Conservation (phyloP, 2,797 vertebrate species). For the Cirrhinus molitorella region DNA sequence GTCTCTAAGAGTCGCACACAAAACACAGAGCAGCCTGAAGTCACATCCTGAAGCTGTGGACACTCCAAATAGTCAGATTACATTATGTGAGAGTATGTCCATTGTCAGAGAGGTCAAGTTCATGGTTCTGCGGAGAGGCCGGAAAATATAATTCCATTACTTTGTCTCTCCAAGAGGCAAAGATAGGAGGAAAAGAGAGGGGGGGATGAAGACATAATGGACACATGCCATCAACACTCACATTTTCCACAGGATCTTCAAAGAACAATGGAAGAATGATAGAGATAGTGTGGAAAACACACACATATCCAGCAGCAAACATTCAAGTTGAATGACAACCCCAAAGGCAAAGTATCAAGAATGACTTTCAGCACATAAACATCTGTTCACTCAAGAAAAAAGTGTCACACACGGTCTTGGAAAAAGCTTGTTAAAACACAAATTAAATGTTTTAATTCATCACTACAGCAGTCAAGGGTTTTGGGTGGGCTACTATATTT, state of each 20-base stretch:
- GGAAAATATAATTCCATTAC: conserved; percentile 67
- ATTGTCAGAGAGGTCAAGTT: conserved; percentile 49
- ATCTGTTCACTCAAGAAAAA: no score
- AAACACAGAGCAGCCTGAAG: conserved; percentile 39
- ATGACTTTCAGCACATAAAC: no score
- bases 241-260: conserved; percentile 69
- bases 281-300: conserved; percentile 19
- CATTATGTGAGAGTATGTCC: conserved; percentile 34
- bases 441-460: no score
- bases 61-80: conserved; percentile 35
- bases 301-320: conserved; percentile 16
- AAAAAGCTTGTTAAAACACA: no score
- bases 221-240: conserved; percentile 55
- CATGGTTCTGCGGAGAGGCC: conserved; percentile 30
- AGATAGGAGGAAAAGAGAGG: conserved; percentile 23
- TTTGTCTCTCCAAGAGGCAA: conserved; percentile 54
- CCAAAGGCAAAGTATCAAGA: no score
- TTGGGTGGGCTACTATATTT: no score
- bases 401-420: no score
- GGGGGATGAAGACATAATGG: conserved; percentile 44
- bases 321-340: neutral
- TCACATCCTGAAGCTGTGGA: conserved; percentile 51
- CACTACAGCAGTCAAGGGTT: no score
- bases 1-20: conserved; percentile 45
- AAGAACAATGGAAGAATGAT: conserved; percentile 61